Percentiles rank a stretch among this genome's conserved stretches.
These are phyloP conservation scores for Forbesichthys agassizii DNA, from an alignment of 2,113 vertebrate species.

Conservation along the genomic window DNA sequence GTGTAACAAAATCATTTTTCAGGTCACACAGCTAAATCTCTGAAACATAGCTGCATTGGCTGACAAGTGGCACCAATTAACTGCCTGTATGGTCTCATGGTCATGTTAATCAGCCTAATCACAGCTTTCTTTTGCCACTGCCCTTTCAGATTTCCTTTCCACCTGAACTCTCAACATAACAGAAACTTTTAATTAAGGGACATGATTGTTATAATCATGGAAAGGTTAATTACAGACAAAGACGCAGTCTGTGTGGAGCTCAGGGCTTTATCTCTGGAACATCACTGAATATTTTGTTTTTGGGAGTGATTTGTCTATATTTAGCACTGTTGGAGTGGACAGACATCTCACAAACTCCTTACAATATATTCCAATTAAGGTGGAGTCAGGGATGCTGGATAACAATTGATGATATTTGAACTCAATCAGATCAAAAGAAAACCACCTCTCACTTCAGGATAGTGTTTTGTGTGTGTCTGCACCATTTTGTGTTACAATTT, in stretches of 20 bases:
- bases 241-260: neutral
- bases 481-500: too few species aligned
- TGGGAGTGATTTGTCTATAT: neutral
- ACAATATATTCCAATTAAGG: too few species aligned
- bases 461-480: too few species aligned
- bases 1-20: too few species aligned
- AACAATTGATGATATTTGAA: too few species aligned
- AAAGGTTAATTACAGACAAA: slow-evolving; percentile 52
- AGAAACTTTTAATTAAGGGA: slow-evolving; percentile 48
- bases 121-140: slow-evolving; percentile 43
- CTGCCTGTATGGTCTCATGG: slow-evolving; percentile 64
- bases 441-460: too few species aligned
- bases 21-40: too few species aligned
- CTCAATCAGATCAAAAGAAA: too few species aligned
- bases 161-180: slow-evolving; percentile 44
- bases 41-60: neutral
- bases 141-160: slow-evolving; percentile 53
- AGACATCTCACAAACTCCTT: too few species aligned
- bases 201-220: slow-evolving; percentile 50
- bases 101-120: slow-evolving; percentile 68
- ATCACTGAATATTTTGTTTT: neutral
- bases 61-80: slow-evolving; percentile 33
- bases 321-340: neutral
- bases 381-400: too few species aligned
- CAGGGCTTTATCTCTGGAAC: neutral